These are phyloP conservation scores for Thamnaconus septentrionalis DNA, from an alignment of 2,113 vertebrate genomes.

Conservation along the genomic window DNA sequence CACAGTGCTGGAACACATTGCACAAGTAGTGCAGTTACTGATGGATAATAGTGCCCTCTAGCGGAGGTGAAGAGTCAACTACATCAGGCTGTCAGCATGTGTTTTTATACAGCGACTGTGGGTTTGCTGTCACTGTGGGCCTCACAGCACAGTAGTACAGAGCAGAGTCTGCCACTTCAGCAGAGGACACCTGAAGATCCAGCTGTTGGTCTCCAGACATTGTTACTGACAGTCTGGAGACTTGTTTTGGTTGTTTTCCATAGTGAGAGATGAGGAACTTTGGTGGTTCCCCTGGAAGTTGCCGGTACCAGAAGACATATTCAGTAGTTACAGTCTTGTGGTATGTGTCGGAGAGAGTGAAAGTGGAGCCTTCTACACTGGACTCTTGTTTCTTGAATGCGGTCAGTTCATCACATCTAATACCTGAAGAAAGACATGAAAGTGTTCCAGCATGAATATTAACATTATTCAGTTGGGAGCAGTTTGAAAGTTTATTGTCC, in stretches of 20 bases:
- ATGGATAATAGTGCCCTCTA: too few relatives aligned
- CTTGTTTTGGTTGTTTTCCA: neutral
- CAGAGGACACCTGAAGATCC: neutral
- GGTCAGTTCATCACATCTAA: conserved; percentile 29
- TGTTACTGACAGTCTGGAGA: neutral
- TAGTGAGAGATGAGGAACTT: conserved; percentile 31
- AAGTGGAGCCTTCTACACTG: too few relatives aligned
- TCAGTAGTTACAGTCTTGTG: conserved; percentile 22
- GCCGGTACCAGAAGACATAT: rapidly evolving
- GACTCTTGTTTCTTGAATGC: conserved; percentile 8
- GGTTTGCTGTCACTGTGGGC: too few relatives aligned
- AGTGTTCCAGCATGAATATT: too few relatives aligned
- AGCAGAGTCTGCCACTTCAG: neutral
- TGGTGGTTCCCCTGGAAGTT: conserved; percentile 31
- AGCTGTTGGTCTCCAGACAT: neutral
- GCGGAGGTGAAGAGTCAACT: neutral
- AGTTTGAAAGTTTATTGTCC: neutral
- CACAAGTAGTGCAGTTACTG: neutral
- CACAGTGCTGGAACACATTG: too few relatives aligned
- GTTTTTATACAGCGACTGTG: too few relatives aligned
- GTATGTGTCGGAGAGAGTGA: too few relatives aligned
- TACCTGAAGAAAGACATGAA: conserved; percentile 1
- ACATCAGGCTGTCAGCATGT: too few relatives aligned
- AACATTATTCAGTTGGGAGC: neutral
- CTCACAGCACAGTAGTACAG: neutral